These are phyloP conservation scores for Hypanus sabinus DNA, from an alignment of 2,113 vertebrate genomes.

Conservation along the genomic window DNA sequence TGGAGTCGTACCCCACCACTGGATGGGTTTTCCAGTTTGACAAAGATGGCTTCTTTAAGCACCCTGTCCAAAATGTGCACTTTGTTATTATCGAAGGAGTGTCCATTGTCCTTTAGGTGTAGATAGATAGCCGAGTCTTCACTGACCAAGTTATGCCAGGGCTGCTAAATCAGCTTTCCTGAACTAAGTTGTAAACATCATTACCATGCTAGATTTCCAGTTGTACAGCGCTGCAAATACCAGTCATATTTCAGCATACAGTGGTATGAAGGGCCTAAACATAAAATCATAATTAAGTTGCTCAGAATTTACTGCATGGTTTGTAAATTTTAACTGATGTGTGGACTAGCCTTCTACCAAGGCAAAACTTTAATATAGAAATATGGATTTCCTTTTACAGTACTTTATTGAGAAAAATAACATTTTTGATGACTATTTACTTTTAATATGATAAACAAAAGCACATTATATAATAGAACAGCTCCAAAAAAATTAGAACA, in stretches of 20 bases:
- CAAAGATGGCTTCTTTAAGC: too few relatives aligned
- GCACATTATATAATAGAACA: conserved; percentile 3
- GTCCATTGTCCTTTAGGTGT: too few relatives aligned
- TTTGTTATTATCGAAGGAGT: too few relatives aligned
- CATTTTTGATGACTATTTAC: conserved; percentile 13
- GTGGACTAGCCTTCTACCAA: neutral
- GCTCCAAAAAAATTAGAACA: conserved; percentile 23
- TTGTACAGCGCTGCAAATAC: neutral
- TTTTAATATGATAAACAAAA: conserved; percentile 13
- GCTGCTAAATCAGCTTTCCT: neutral
- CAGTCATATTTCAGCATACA: neutral
- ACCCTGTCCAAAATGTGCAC: too few relatives aligned
- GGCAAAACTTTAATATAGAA: neutral
- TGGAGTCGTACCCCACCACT: too few relatives aligned
- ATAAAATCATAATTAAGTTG: neutral
- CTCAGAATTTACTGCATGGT: neutral
- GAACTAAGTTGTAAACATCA: neutral
- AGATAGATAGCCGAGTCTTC: too few relatives aligned
- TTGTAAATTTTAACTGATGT: neutral
- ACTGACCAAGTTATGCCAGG: neutral
- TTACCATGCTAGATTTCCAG: neutral
- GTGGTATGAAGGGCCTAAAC: neutral
- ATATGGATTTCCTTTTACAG: neutral
- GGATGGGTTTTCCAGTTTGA: too few relatives aligned
- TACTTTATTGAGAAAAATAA: conserved; percentile 37